phyloP scores from a whole-genome alignment of 1,140 invertebrate genomes.

The Rhopalosiphum maidis region DNA sequence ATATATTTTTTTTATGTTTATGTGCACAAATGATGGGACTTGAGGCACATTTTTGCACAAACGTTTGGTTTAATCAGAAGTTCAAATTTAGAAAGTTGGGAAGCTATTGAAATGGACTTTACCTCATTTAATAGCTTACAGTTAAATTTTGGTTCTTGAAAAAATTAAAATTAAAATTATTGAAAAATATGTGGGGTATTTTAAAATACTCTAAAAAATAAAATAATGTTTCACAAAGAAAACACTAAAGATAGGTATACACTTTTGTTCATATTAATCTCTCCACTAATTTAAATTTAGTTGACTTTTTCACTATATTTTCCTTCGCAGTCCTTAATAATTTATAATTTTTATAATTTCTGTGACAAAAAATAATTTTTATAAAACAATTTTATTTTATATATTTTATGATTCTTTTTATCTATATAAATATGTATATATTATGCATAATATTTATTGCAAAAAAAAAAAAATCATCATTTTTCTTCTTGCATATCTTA shows the following conservation, averaged over 20 bases:
- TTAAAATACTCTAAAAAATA: background rate
- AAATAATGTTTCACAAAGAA: background rate
- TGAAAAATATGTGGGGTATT: background rate
- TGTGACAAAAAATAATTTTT: background rate
- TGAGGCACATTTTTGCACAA: too few species aligned
- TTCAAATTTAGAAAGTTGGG: too few species aligned
- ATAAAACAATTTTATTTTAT: background rate
- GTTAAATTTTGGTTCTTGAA: background rate
- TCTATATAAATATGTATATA: background rate
- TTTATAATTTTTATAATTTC: background rate
- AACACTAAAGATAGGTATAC: background rate
- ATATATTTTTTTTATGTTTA: too few species aligned
- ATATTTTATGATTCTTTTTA: background rate
- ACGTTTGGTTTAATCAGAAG: too few species aligned
- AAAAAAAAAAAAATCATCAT: background rate
- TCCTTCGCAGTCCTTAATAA: background rate
- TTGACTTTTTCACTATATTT: slow-evolving; percentile 2
- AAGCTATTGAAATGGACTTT: too few species aligned
- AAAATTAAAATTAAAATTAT: background rate
- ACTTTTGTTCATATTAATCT: background rate
- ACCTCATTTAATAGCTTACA: background rate
- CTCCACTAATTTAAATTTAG: background rate
- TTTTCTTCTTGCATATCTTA: background rate
- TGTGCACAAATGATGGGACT: too few species aligned
- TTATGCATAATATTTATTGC: background rate